These are phyloP conservation scores for Phalloptychus januarius DNA, from an alignment of 2,797 vertebrate genomes.

Conservation along the genomic window DNA sequence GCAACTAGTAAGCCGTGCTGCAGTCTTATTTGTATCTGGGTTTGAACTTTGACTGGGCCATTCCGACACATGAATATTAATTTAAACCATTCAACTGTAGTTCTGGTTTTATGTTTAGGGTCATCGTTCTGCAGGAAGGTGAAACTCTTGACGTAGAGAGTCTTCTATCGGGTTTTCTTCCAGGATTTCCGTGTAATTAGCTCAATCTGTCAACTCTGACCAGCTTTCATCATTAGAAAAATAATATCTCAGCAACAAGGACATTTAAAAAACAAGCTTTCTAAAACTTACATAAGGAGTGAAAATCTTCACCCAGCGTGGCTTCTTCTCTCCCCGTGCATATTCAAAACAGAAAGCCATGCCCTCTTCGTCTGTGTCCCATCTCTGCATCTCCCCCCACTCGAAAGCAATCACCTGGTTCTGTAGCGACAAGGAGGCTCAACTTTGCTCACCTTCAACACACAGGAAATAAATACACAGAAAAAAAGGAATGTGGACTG, in stretches of 20 bases:
- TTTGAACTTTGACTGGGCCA: neutral
- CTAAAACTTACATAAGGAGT: slow-evolving; percentile 90
- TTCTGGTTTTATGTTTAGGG: neutral
- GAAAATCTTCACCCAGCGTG: slow-evolving; percentile 98
- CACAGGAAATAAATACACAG: neutral
- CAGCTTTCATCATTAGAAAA: neutral
- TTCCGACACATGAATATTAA: neutral
- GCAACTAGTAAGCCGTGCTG: neutral
- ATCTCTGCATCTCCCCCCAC: slow-evolving; percentile 97
- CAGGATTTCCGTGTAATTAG: neutral
- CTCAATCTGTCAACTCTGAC: neutral
- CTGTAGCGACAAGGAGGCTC: slow-evolving; percentile 66
- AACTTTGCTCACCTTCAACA: neutral
- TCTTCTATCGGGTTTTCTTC: neutral
- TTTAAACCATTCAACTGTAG: neutral
- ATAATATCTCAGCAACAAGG: neutral
- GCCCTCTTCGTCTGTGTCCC: slow-evolving; percentile 97
- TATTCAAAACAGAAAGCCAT: slow-evolving; percentile 99
- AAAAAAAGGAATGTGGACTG: neutral
- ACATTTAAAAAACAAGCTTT: neutral
- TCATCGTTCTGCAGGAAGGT: neutral
- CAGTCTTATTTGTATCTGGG: neutral
- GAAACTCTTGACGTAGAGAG: neutral
- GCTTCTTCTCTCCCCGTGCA: slow-evolving; percentile 94
- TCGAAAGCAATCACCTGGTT: slow-evolving; percentile 97